These are phyloP conservation scores for Anguilla japonica DNA, from an alignment of 2,113 vertebrate genomes.

Conservation along the genomic window DNA sequence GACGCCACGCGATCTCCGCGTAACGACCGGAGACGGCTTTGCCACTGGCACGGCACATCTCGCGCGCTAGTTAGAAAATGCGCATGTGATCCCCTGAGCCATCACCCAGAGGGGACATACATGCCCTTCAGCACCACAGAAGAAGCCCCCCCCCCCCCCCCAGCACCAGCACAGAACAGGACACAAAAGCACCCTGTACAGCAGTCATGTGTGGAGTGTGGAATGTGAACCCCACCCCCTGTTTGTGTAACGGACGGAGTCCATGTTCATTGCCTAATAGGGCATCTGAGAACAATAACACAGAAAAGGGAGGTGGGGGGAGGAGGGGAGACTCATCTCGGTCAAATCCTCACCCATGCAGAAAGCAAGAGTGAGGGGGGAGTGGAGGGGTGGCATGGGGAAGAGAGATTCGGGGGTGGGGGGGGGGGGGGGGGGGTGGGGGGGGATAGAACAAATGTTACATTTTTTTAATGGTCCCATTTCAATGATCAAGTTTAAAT, in stretches of 20 bases:
- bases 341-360: neutral
- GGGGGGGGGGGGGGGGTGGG: conserved; percentile 18
- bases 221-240: neutral
- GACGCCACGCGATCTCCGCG: neutral
- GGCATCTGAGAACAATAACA: neutral
- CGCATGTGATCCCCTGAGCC: neutral
- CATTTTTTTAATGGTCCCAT: too few species aligned
- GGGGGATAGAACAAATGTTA: neutral
- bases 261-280: neutral
- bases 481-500: too few species aligned
- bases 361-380: neutral
- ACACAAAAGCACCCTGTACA: neutral
- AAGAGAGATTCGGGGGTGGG: conserved; percentile 31
- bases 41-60: neutral
- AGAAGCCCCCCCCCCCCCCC: neutral
- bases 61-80: too few species aligned
- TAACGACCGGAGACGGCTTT: neutral
- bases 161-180: neutral
- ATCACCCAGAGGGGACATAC: neutral
- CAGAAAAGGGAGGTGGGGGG: neutral
- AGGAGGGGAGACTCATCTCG: neutral
- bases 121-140: neutral
- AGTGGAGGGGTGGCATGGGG: neutral
- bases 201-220: neutral
- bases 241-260: neutral